Conservation (phyloP, 2,797 vertebrate genomes). For the Nasua narica region DNA sequence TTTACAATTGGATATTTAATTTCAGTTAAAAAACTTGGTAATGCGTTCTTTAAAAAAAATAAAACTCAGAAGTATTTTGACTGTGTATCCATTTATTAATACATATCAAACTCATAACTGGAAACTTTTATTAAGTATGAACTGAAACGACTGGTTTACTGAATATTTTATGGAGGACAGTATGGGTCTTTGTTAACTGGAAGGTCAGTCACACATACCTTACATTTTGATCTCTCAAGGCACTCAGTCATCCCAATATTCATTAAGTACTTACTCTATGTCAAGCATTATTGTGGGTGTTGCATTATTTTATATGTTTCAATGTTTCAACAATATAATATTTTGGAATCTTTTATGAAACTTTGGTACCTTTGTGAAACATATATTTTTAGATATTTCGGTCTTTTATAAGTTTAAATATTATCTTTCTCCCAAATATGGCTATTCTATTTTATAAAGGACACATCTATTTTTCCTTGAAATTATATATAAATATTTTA, state of each 20-base stretch:
- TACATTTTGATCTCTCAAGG: neutral
- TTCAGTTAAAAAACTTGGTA: neutral
- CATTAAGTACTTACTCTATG: neutral
- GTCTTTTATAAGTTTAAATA: slow-evolving; percentile 26
- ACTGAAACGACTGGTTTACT: neutral
- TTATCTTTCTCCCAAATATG: slow-evolving; percentile 37
- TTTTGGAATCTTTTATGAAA: slow-evolving; percentile 29
- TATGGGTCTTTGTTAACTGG: neutral
- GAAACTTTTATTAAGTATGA: slow-evolving; percentile 47
- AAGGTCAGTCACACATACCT: neutral
- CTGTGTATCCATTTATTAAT: slow-evolving; percentile 26
- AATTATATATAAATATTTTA: slow-evolving; percentile 71
- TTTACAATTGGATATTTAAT: neutral
- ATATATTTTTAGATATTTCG: slow-evolving; percentile 35
- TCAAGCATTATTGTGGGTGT: neutral
- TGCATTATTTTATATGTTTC: slow-evolving; percentile 45
- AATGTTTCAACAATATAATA: slow-evolving; percentile 53
- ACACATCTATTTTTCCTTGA: slow-evolving; percentile 70
- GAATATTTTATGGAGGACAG: neutral
- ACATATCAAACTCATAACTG: slow-evolving; percentile 18
- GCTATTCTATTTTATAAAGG: slow-evolving; percentile 64
- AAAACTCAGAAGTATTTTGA: slow-evolving; percentile 14
- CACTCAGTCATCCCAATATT: neutral
- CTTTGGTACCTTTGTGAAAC: neutral
- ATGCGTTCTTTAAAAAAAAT: neutral